These are phyloP conservation scores for Protobothrops flavoviridis DNA, from an alignment of 2,113 vertebrate genomes.

Conservation along the genomic window DNA sequence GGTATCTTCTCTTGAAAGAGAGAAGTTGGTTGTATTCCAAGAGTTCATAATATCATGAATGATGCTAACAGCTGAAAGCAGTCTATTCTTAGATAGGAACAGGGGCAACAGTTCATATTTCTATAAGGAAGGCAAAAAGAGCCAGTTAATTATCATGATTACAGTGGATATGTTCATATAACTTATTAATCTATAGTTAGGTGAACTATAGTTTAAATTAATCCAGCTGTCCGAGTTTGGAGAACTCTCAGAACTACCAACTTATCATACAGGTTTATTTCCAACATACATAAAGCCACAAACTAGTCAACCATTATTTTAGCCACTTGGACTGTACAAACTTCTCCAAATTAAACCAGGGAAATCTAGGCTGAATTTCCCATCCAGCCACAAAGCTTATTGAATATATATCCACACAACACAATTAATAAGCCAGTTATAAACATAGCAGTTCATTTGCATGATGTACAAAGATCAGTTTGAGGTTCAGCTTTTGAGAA, in stretches of 20 bases:
- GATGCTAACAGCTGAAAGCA: background rate
- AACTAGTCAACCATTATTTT: background rate
- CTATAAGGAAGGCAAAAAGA: background rate
- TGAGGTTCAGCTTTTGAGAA: background rate
- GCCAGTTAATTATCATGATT: background rate
- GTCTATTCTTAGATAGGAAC: constrained; percentile 8
- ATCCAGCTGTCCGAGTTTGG: background rate
- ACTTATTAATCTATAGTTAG: background rate
- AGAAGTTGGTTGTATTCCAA: background rate
- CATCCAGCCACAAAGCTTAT: background rate
- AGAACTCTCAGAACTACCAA: background rate
- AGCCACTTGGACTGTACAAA: background rate
- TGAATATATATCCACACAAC: background rate
- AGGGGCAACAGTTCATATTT: background rate
- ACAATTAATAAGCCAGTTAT: background rate
- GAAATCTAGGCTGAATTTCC: background rate
- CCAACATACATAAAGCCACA: background rate
- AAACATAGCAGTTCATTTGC: background rate
- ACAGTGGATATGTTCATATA: background rate
- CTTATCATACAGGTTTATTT: background rate
- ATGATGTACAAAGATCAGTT: background rate
- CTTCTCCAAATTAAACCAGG: background rate
- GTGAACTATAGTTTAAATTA: background rate
- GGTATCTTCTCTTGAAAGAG: background rate
- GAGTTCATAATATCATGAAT: background rate